Evolutionary conservation across 2,113 vertebrate genomes (phyloP), one percentile per base, ranked within the genome.

Genomic region (Acinonyx jubatus): DNA sequence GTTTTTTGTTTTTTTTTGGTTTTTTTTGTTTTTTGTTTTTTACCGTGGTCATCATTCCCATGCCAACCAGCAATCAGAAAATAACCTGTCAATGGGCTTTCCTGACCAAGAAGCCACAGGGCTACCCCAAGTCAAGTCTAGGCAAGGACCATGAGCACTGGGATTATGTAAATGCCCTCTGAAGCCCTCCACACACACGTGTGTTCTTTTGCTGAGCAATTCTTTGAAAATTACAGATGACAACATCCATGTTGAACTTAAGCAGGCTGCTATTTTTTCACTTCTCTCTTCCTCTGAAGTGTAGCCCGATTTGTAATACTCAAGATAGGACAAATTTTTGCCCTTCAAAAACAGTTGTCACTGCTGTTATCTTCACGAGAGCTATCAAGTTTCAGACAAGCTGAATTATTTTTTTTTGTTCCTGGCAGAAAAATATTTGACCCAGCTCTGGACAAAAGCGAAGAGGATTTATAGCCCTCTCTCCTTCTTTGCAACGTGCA

Each of bases 261-360:
- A 50, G 76, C n/a, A 89, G 96, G 50, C 91, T 97, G 95, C 96
- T 98, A 97, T 89, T 97, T 88, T 96, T 98, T 93, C 89, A 11
- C n/a, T 63, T 38, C 41, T 45, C 90, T 69, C 74, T 7, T 31
- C 80, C 89, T 91, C 80, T 90, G 69, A 98, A 98, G 86, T 65
- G 69, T 66, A 98, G 97, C 36, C 90, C 50, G 88, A 98, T 99
- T 98, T 99, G 98, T 98, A 98, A 98, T 91, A 98, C 89, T 98
- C 89, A 96, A 98, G 97, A 97, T 88, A 98, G 98, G 98, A 98
- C 98, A 98, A 94, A 98, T 98, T 97, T 98, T 98, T 99, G 98
- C 98, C 98, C 99, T 99, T 99, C 98, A 99, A 96, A 98, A 98
- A 93, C 97, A 98, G 98, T 98, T 98, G 98, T 98, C 98, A 98